Conservation (phyloP, 2,113 vertebrate species). For the Alosa alosa region DNA sequence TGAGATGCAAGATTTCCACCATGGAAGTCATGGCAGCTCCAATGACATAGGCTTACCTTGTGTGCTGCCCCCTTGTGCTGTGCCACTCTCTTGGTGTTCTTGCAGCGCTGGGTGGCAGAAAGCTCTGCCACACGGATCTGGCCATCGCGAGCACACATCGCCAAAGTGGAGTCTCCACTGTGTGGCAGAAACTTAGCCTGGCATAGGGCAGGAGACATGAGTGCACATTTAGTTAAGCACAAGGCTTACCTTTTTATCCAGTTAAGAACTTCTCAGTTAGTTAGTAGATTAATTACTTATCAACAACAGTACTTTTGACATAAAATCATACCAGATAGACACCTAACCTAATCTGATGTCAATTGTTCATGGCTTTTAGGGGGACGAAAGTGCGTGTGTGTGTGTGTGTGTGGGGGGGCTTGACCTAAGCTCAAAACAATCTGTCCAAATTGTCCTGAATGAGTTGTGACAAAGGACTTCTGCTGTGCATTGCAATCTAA, state of each 20-base stretch:
- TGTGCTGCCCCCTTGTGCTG: constrained; percentile 95
- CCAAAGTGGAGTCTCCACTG: constrained; percentile 91
- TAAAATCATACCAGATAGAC: no score
- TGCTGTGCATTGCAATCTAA: no score
- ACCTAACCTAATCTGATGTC: no score
- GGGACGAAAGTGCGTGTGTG: no score
- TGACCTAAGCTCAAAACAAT: no score
- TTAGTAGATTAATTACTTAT: no score
- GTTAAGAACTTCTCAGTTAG: no score
- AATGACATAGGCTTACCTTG: constrained; percentile 75
- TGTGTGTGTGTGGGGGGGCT: no score
- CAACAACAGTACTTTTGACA: no score
- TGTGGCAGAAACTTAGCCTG: constrained; percentile 97
- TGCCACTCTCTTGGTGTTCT: constrained; percentile 91
- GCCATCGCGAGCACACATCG: constrained; percentile 93
- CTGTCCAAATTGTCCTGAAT: no score
- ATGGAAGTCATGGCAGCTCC: background rate
- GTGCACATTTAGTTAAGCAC: background rate
- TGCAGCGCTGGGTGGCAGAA: constrained; percentile 93
- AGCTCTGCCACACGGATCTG: constrained; percentile 93
- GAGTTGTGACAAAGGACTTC: no score
- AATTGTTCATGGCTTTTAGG: background rate
- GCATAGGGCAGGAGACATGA: background rate
- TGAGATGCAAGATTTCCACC: constrained; percentile 9
- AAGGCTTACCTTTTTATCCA: background rate